Base-by-base conservation (phyloP, 2,888 invertebrate genomes). In the Embidobia sp. region DNA sequence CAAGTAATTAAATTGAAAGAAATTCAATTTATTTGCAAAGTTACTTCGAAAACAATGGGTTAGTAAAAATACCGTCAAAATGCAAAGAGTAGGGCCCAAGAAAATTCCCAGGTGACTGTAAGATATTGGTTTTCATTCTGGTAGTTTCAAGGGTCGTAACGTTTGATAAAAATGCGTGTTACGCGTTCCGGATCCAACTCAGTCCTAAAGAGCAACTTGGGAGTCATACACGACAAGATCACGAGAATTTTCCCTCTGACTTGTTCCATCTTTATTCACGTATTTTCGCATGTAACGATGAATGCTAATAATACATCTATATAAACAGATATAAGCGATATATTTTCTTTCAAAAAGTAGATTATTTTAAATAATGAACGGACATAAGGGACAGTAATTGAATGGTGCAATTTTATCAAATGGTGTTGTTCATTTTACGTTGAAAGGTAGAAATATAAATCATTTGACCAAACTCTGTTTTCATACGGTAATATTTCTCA, bases 91-190 rank as follows among this genome's bases (percentile, higher is more conserved):
- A 79, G 77, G 72, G 69, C 80, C 75, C 77, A 81, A 79, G 79
- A 72, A 84, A 85, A 89, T 86, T 86, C 89, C 86, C 88, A 81
- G 80, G 86, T 78, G 89, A 81, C 79, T 79, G 84, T 88, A 85
- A 89, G 88, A 87, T 89, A 88, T 89, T 88, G 89, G 88, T 89
- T 89, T 89, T 89, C 88, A 89, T 88, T 86, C 86, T 83, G 85
- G 85, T 86, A 87, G 87, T 88, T 89, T 85, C 85, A 83, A 81
- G 81, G 87, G 86, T 88, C 89, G 87, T 89, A 89, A 89, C 89
- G 87, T 89, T 89, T 88, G 88, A 89, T 89, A 89, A 89, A 89
- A 89, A 89, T 88, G 89, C 88, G 88, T 88, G 89, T 89, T 87
- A 88, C 87, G 89, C 88, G 87, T 84, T 86, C 85, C 85, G 82